A percentile compares a stretch with the other conserved stretches of the same genome.
These are phyloP conservation scores for Cheilosia impressa DNA, from an alignment of 2,888 invertebrate species.

Conservation along the genomic window DNA sequence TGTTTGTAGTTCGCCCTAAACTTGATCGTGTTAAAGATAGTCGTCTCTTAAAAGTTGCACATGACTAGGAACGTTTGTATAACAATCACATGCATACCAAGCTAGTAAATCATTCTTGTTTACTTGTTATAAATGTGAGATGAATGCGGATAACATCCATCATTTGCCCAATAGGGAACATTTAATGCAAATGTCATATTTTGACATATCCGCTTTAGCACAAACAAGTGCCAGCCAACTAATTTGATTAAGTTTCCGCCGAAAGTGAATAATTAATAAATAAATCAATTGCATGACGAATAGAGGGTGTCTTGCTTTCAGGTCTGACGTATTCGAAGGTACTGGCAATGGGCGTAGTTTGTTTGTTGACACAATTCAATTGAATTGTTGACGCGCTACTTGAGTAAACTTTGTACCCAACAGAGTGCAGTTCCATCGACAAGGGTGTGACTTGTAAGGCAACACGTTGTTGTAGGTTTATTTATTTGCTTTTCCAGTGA, in stretches of 20 bases:
- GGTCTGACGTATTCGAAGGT: conserved; percentile 13
- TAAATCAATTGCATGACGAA: conserved; percentile 47
- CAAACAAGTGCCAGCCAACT: conserved; percentile 4
- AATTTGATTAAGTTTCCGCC: conserved; percentile 5
- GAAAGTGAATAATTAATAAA: conserved; percentile 36
- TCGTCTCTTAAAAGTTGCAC: background rate
- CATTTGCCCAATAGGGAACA: conserved; percentile 32
- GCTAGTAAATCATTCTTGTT: conserved; percentile 47
- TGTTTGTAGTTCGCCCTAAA: background rate
- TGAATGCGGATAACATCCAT: conserved; percentile 54
- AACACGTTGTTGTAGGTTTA: conserved; percentile 11
- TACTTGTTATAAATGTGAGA: conserved; percentile 4
- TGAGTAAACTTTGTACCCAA: background rate
- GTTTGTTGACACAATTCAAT: conserved; percentile 14
- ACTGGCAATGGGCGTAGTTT: conserved; percentile 39
- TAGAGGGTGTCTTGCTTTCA: conserved; percentile 45
- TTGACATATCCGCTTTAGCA: conserved; percentile 44
- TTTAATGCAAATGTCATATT: conserved; percentile 47
- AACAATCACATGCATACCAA: background rate
- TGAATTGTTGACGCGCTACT: conserved; percentile 18
- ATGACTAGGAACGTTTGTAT: background rate
- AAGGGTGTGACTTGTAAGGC: conserved; percentile 16
- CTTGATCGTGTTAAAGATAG: background rate
- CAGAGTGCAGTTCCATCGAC: background rate
- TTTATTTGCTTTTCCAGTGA: conserved; percentile 14